These are phyloP conservation scores for Eustalomyia histrio DNA, from an alignment of 2,888 invertebrate species.

Conservation along the genomic window DNA sequence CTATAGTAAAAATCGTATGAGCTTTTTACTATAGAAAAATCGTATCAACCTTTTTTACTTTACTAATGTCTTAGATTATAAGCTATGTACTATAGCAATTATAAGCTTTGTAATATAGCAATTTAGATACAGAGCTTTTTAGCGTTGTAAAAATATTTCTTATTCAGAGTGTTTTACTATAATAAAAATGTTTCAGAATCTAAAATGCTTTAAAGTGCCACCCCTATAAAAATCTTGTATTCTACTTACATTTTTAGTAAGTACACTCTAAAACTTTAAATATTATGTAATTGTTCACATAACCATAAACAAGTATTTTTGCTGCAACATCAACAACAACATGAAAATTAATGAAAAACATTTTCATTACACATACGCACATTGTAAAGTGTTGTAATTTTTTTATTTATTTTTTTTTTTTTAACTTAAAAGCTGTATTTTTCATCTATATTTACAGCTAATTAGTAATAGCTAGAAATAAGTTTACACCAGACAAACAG, in stretches of 20 bases:
- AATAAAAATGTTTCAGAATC: not conserved
- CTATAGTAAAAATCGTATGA: no score
- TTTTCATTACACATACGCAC: not conserved
- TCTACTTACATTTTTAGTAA: not conserved
- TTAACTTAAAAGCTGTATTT: no score
- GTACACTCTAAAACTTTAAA: not conserved
- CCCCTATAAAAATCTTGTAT: not conserved
- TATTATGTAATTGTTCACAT: not conserved
- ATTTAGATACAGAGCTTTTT: no score
- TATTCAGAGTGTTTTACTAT: no score
- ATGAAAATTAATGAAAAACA: not conserved
- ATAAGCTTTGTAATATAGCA: no score
- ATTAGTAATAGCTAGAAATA: slow-evolving; percentile 4
- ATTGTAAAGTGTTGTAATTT: slow-evolving; percentile 3
- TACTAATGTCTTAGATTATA: no score
- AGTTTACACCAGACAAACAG: not conserved
- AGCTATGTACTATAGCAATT: no score
- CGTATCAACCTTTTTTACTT: no score
- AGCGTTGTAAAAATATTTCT: no score
- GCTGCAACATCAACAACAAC: not conserved
- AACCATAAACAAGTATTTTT: not conserved
- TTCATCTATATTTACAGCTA: not conserved
- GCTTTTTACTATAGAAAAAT: no score
- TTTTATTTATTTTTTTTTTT: no score
- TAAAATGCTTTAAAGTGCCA: not conserved